Evolutionary conservation across 2,888 invertebrate genomes (phyloP).

Genomic region (Abscondita cerata): DNA sequence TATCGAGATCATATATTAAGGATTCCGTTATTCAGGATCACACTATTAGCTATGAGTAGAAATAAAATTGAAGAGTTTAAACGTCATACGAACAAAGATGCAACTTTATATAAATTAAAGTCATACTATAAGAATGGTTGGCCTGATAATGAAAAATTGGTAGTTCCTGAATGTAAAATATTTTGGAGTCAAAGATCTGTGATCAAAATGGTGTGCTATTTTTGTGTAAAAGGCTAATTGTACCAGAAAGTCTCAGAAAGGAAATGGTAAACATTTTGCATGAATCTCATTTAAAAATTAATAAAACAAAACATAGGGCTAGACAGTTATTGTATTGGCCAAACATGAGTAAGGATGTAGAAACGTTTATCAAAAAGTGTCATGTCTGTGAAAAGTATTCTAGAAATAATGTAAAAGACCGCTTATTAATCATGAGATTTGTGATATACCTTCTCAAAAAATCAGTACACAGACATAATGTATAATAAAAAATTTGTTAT

Average conservation of each 20-base stretch:
- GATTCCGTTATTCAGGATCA: not conserved
- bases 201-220: constrained; percentile 16
- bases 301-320: not conserved
- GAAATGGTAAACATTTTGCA: too few species aligned
- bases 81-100: not conserved
- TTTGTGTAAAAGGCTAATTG: constrained; percentile 9
- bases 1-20: not conserved
- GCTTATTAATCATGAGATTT: not conserved
- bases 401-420: not conserved
- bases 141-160: not conserved
- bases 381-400: not conserved
- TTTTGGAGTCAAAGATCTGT: constrained; percentile 10
- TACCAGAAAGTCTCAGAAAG: constrained; percentile 3
- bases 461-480: not conserved
- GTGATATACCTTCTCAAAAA: not conserved
- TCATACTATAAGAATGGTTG: not conserved
- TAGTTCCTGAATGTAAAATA: not conserved
- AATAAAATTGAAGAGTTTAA: not conserved
- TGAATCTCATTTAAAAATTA: not conserved
- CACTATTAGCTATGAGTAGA: too few species aligned
- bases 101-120: not conserved
- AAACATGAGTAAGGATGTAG: constrained; percentile 8
- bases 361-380: constrained; percentile 11
- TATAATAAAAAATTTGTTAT: not conserved
- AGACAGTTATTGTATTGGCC: constrained; percentile 17